Conservation (phyloP, 2,888 invertebrate genomes). For the Netelia inedita region DNA sequence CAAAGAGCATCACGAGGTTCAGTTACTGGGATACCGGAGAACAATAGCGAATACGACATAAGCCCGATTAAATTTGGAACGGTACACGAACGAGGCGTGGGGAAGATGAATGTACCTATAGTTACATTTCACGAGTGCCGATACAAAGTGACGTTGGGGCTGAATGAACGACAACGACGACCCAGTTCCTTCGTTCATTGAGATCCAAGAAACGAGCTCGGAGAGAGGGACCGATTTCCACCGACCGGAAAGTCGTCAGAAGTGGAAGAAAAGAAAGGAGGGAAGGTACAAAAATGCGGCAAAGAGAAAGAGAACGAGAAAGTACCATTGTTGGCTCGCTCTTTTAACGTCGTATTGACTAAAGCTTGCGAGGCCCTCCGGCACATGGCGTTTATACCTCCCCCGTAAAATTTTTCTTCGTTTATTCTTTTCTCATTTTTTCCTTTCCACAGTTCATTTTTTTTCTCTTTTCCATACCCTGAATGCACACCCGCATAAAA, state of each 20-base stretch:
- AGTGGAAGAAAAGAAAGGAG: constrained; percentile 31
- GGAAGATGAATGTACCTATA: not conserved
- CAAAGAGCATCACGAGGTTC: no score
- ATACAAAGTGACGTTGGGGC: constrained; percentile 11
- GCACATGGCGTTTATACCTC: constrained; percentile 32
- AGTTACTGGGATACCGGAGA: not conserved
- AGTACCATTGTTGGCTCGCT: constrained; percentile 51
- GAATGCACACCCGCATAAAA: not conserved
- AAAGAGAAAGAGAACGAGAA: not conserved
- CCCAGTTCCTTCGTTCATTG: constrained; percentile 8
- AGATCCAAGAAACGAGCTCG: not conserved
- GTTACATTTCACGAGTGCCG: not conserved
- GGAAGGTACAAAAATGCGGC: constrained; percentile 13
- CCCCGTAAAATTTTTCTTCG: constrained; percentile 23
- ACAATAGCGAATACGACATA: not conserved
- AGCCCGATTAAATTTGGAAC: constrained; percentile 11
- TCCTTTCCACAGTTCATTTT: constrained; percentile 22
- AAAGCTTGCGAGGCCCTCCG: constrained; percentile 34
- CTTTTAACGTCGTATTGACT: constrained; percentile 40
- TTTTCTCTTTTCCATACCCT: constrained; percentile 8
- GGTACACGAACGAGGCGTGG: not conserved
- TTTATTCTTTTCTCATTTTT: constrained; percentile 20
- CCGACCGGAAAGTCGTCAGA: constrained; percentile 33
- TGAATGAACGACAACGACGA: constrained; percentile 24
- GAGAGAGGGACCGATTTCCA: constrained; percentile 4